These are phyloP conservation scores for Drosophila pegasa DNA, from an alignment of 2,888 invertebrate species.

Conservation along the genomic window DNA sequence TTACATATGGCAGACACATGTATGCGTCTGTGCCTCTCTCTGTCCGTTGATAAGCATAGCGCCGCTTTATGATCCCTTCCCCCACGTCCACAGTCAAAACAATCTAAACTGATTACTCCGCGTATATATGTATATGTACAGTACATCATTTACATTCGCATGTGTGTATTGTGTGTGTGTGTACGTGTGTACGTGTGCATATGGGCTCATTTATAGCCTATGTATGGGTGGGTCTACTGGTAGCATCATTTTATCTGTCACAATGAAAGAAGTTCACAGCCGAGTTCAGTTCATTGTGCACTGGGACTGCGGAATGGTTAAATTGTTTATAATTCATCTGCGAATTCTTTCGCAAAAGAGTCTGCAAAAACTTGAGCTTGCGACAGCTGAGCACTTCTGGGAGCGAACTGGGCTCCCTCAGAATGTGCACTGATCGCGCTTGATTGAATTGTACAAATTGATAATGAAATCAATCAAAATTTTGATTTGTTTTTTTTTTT, in stretches of 20 bases:
- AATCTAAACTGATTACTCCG: slow-evolving; percentile 67
- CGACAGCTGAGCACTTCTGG: slow-evolving; percentile 25
- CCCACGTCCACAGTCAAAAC: slow-evolving; percentile 60
- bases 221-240: slow-evolving; percentile 30
- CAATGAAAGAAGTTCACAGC: slow-evolving; percentile 76
- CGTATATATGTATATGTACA: slow-evolving; percentile 7
- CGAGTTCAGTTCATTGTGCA: slow-evolving; percentile 75
- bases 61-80: slow-evolving; percentile 37
- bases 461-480: slow-evolving; percentile 67
- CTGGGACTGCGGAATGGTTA: slow-evolving; percentile 71
- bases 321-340: slow-evolving; percentile 79
- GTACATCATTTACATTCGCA: slow-evolving; percentile 5
- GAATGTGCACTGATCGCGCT: slow-evolving; percentile 15
- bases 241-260: slow-evolving; percentile 55
- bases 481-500: slow-evolving; percentile 14
- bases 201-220: too few relatives aligned
- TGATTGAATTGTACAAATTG: slow-evolving; percentile 66
- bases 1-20: slow-evolving; percentile 49
- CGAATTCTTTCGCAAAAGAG: slow-evolving; percentile 62
- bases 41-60: slow-evolving; percentile 59
- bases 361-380: slow-evolving; percentile 46
- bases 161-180: slow-evolving; percentile 10
- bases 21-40: neutral
- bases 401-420: slow-evolving; percentile 3
- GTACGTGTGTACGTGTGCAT: slow-evolving; percentile 2